A percentile compares a stretch with the other conserved stretches of the same genome.
phyloP scores from a whole-genome alignment of 1,140 invertebrate genomes.

The Chrysomallon squamiferum region DNA sequence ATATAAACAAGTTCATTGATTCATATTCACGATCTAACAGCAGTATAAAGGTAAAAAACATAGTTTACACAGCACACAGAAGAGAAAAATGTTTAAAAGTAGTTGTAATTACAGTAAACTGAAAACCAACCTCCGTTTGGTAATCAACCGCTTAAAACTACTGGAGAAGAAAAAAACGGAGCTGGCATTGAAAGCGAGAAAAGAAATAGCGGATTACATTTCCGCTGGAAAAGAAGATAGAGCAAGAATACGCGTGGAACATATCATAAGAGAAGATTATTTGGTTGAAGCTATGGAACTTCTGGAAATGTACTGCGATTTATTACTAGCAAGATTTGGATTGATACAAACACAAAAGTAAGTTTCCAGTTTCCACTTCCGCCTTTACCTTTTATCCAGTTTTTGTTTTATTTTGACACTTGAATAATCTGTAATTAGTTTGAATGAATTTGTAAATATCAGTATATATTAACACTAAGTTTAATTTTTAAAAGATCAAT shows the following conservation, averaged over 20 bases:
- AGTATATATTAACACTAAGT: no score
- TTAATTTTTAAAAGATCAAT: no score
- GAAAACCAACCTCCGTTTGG: constrained; percentile 93
- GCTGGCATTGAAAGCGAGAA: constrained; percentile 91
- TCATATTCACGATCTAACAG: constrained; percentile 1
- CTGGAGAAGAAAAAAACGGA: constrained; percentile 99
- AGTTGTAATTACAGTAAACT: constrained; percentile 73
- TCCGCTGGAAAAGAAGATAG: constrained; percentile 79
- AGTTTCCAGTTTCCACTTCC: constrained; percentile 55
- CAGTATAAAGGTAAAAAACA: background rate
- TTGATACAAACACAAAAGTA: constrained; percentile 96
- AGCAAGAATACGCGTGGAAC: constrained; percentile 96
- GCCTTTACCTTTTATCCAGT: no score
- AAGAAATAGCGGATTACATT: constrained; percentile 98
- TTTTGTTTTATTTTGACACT: no score
- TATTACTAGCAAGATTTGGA: constrained; percentile 96
- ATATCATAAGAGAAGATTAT: constrained; percentile 99
- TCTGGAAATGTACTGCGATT: constrained; percentile 99
- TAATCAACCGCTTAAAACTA: constrained; percentile 92
- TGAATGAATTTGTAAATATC: no score
- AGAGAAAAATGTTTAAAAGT: constrained; percentile 52
- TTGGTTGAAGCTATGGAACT: constrained; percentile 99
- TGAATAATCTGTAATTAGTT: no score
- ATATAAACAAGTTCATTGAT: constrained; percentile 6
- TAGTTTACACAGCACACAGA: background rate